Percentiles rank a stretch among this genome's conserved stretches.
These are phyloP conservation scores for Tokudaia tokunoshimensis DNA, from an alignment of 2,797 vertebrate genomes.

Conservation along the genomic window DNA sequence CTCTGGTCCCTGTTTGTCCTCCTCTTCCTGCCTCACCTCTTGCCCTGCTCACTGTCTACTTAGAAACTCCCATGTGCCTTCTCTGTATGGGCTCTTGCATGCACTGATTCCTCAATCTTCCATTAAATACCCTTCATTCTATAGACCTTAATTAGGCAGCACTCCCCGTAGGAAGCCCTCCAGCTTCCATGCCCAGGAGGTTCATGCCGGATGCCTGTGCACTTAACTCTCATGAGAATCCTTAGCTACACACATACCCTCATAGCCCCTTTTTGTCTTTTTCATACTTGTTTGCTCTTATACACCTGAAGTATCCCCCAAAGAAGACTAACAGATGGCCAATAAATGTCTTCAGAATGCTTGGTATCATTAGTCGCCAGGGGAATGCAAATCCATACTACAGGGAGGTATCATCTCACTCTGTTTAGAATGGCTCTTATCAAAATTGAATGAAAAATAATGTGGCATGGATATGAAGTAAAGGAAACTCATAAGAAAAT, in stretches of 20 bases:
- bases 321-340: not conserved
- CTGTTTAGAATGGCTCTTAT: not conserved
- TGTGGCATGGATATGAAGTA: not conserved
- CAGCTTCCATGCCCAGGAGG: not conserved
- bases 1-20: too few species aligned
- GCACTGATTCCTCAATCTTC: not conserved
- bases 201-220: not conserved
- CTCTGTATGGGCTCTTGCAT: not conserved
- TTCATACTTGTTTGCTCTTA: not conserved
- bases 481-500: not conserved
- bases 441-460: not conserved
- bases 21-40: not conserved
- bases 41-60: not conserved
- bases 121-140: not conserved
- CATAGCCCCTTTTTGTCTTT: not conserved
- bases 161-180: not conserved
- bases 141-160: not conserved
- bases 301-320: not conserved
- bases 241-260: not conserved
- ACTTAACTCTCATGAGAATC: not conserved
- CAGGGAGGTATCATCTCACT: not conserved
- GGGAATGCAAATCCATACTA: not conserved
- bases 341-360: not conserved
- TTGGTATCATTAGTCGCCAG: not conserved
- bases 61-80: fast-evolving